These are phyloP conservation scores for Altica lythri DNA, from an alignment of 2,888 invertebrate species.

Conservation along the genomic window DNA sequence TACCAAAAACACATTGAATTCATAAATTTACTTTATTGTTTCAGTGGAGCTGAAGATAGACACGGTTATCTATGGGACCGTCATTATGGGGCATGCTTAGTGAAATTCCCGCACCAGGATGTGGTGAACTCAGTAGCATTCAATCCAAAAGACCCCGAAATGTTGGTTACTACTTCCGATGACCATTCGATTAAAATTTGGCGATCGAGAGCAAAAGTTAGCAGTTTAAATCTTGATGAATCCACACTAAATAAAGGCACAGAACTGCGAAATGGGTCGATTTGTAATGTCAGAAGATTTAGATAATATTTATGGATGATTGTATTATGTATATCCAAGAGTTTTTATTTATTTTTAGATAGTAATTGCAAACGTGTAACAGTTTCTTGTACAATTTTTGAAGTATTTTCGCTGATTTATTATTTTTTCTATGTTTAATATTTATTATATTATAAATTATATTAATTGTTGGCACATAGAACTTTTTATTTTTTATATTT, in stretches of 20 bases:
- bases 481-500: too few species aligned
- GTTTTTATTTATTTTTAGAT: too few species aligned
- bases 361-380: too few species aligned
- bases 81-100: slow-evolving; percentile 78
- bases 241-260: slow-evolving; percentile 55
- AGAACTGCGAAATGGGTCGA: slow-evolving; percentile 52
- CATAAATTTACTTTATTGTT: slow-evolving; percentile 40
- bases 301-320: slow-evolving; percentile 33
- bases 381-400: too few species aligned
- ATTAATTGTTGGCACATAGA: too few species aligned
- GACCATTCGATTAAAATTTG: slow-evolving; percentile 76
- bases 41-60: slow-evolving; percentile 81
- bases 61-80: slow-evolving; percentile 85
- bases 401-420: too few species aligned
- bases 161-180: slow-evolving; percentile 82
- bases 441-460: too few species aligned
- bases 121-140: slow-evolving; percentile 87
- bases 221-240: slow-evolving; percentile 56
- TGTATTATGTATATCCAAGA: too few species aligned
- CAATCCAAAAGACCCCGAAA: slow-evolving; percentile 78
- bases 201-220: slow-evolving; percentile 59
- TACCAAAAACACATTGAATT: background rate
- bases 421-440: too few species aligned
- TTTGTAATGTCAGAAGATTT: slow-evolving; percentile 15
- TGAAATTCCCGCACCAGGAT: slow-evolving; percentile 75